Base-by-base conservation (phyloP, 53 echinoderm and acorn worm species). In the Zoroaster sp. region DNA sequence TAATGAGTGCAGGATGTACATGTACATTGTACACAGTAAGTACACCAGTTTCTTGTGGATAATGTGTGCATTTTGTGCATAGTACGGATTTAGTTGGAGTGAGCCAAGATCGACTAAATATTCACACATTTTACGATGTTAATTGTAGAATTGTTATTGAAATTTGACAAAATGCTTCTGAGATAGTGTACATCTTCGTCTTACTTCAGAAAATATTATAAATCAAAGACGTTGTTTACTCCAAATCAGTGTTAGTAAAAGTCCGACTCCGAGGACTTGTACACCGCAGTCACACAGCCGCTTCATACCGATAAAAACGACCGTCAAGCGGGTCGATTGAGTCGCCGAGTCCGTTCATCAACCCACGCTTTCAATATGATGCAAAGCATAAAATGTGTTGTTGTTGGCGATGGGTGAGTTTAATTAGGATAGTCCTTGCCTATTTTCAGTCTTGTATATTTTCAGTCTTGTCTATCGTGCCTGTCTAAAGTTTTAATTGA, bases 381-480 rank as follows among this genome's bases (percentile, higher is more conserved):
- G 96, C 96, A 96, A 32, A 87, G 94, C 78, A 96, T 96, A 12
- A 96, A 96, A 77, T 96, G 96, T 69, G 96, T 96, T 37, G 96
- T 96, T 39, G 96, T 96, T 31, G 96, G 96, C 8, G 96, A 96
- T 69, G 96, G 96, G 96, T 96, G 67, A 96, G 96, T 74, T 59
- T 2, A 14, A 47, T 74, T 31, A 8, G 35, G 15, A 40, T n/a
- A n/a, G n/a, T n/a, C n/a, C n/a, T n/a, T n/a, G n/a, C n/a, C n/a
- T n/a, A n/a, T n/a, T n/a, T n/a, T n/a, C n/a, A n/a, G n/a, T n/a
- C n/a, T n/a, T n/a, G n/a, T n/a, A n/a, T n/a, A n/a, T n/a, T n/a
- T n/a, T n/a, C n/a, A n/a, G n/a, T n/a, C n/a, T n/a, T n/a, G n/a
- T n/a, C n/a, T n/a, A n/a, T n/a, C n/a, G n/a, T n/a, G n/a, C n/a